Conservation (phyloP, 2,888 invertebrate genomes). For the Andrena dorsata region DNA sequence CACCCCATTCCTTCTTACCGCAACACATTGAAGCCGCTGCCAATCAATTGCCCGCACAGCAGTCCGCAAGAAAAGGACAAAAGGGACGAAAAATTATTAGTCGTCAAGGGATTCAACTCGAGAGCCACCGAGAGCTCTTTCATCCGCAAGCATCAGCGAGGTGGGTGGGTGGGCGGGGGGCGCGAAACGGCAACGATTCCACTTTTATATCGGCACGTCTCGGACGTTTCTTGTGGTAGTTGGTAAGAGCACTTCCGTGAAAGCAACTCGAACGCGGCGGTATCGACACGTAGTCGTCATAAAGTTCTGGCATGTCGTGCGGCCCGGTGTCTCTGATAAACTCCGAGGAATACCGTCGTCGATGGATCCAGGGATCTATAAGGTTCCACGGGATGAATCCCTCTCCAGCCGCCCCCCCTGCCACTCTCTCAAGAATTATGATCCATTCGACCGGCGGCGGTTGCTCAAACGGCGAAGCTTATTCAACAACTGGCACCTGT, state of each 20-base stretch:
- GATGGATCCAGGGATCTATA: constrained; percentile 23
- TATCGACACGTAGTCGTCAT: constrained; percentile 54
- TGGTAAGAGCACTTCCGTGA: constrained; percentile 19
- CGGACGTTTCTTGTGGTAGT: constrained; percentile 10
- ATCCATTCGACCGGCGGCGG: constrained; percentile 42
- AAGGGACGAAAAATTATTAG: constrained; percentile 2
- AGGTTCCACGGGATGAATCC: constrained; percentile 21
- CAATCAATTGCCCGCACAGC: neutral
- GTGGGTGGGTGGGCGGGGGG: neutral
- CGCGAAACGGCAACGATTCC: constrained; percentile 19
- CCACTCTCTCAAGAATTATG: constrained; percentile 55
- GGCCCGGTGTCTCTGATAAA: constrained; percentile 50
- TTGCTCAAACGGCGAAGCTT: constrained; percentile 61
- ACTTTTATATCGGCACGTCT: constrained; percentile 24
- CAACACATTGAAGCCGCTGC: neutral
- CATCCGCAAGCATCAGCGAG: neutral
- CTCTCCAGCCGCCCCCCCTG: neutral
- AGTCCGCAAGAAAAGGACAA: neutral
- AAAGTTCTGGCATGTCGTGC: constrained; percentile 56
- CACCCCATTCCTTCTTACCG: neutral
- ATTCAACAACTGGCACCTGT: constrained; percentile 68
- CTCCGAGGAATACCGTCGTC: constrained; percentile 20
- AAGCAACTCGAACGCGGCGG: constrained; percentile 18
- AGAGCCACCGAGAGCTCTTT: neutral
- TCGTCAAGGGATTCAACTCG: neutral